A percentile compares a stretch with the other conserved stretches of the same genome.
These are phyloP conservation scores for Takifugu rubripes DNA, from an alignment of 2,797 vertebrate genomes.

Conservation along the genomic window DNA sequence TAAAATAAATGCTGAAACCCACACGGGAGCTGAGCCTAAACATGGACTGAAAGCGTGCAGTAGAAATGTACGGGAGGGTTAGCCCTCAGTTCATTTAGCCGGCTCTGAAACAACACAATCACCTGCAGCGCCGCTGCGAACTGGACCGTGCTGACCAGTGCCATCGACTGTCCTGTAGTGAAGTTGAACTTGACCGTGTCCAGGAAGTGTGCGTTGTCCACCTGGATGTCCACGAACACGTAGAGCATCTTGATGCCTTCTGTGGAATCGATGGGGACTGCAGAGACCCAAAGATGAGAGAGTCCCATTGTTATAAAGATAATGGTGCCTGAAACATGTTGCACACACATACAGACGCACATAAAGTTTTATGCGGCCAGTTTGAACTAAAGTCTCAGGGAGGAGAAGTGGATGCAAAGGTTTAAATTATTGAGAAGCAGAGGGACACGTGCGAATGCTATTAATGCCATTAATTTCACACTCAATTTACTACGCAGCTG, in stretches of 20 bases:
- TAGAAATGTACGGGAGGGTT: constrained; percentile 4
- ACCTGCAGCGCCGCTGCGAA: constrained; percentile 96
- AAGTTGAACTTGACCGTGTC: constrained; percentile 94
- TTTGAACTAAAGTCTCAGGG: constrained; percentile 35
- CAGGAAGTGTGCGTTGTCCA: constrained; percentile 90
- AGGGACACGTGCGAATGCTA: constrained; percentile 62
- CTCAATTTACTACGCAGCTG: constrained; percentile 58
- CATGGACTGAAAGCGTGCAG: constrained; percentile 21
- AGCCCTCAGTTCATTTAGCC: not conserved
- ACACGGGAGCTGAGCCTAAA: constrained; percentile 57
- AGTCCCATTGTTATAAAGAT: constrained; percentile 22
- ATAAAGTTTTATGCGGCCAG: not conserved
- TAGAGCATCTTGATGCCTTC: constrained; percentile 92
- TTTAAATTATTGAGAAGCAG: constrained; percentile 67
- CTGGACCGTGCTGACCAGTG: constrained; percentile 97
- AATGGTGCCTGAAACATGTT: constrained; percentile 34
- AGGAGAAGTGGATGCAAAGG: constrained; percentile 50
- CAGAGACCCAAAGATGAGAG: constrained; percentile 29
- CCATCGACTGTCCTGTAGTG: constrained; percentile 75
- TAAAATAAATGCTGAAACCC: constrained; percentile 73
- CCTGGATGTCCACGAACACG: constrained; percentile 97
- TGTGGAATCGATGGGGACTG: constrained; percentile 91
- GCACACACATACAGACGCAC: constrained; percentile 8
- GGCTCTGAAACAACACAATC: constrained; percentile 23
- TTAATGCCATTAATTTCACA: constrained; percentile 76